Conservation (phyloP, 2,113 vertebrate species). For the Pelecanoides urinatrix region DNA sequence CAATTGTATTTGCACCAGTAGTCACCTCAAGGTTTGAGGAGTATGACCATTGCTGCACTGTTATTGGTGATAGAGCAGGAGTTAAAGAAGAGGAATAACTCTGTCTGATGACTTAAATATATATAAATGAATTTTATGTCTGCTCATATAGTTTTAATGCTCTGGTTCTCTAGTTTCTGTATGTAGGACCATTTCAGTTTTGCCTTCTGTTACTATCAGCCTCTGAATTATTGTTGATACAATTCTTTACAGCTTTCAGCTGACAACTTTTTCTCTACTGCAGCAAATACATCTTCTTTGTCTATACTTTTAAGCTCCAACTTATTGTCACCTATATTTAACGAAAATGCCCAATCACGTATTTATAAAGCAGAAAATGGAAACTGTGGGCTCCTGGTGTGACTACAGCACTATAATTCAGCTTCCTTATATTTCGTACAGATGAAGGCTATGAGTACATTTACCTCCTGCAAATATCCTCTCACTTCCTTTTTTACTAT, state of each 20-base stretch:
- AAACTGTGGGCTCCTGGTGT: not conserved
- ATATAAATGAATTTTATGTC: not conserved
- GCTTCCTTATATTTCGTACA: not conserved
- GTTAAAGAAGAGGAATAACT: not conserved
- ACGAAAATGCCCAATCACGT: not conserved
- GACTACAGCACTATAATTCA: not conserved
- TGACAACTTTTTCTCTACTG: not conserved
- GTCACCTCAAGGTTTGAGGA: not conserved
- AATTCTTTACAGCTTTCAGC: not conserved
- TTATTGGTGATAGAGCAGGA: not conserved
- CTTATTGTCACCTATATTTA: rapidly evolving
- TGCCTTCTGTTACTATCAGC: not conserved
- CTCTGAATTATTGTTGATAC: not conserved
- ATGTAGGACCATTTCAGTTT: not conserved
- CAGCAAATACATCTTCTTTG: not conserved
- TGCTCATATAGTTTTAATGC: not conserved
- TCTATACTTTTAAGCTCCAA: not conserved
- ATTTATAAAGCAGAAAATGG: not conserved
- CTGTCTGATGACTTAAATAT: not conserved
- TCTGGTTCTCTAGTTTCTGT: not conserved
- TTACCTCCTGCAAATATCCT: not conserved
- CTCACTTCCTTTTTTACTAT: not conserved
- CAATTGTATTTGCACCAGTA: not conserved
- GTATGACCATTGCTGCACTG: not conserved
- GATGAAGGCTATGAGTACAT: not conserved